These are phyloP conservation scores for Brachyhypopomus gauderio DNA, from an alignment of 2,113 vertebrate genomes.

Conservation along the genomic window DNA sequence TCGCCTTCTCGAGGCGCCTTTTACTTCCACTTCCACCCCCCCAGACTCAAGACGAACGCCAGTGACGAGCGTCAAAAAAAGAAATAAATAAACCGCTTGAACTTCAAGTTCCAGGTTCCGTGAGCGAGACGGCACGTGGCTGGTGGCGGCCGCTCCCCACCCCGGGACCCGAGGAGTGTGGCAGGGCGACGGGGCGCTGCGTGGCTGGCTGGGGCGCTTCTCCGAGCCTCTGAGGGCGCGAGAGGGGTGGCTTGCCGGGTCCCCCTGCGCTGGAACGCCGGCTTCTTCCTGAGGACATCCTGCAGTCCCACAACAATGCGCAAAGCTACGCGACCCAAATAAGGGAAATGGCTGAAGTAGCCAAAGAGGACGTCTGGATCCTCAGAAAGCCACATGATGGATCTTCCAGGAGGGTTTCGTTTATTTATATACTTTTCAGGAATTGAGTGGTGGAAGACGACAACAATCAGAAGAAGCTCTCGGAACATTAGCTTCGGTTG, in stretches of 20 bases:
- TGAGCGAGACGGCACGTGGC: neutral
- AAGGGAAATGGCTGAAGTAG: slow-evolving; percentile 73
- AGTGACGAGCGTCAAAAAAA: neutral
- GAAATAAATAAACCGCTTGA: slow-evolving; percentile 32
- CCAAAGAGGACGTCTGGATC: slow-evolving; percentile 56
- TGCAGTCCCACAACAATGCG: slow-evolving; percentile 84
- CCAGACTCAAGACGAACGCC: neutral
- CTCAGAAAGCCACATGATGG: slow-evolving; percentile 1
- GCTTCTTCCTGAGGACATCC: slow-evolving; percentile 97
- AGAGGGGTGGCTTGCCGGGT: slow-evolving; percentile 35
- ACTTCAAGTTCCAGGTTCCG: slow-evolving; percentile 41
- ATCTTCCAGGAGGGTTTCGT: neutral
- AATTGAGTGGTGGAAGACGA: neutral
- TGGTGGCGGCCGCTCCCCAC: neutral
- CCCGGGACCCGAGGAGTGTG: neutral
- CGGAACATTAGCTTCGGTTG: neutral
- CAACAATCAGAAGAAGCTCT: neutral
- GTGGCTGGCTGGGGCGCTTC: slow-evolving; percentile 44
- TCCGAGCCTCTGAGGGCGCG: slow-evolving; percentile 54
- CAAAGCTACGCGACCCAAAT: slow-evolving; percentile 75
- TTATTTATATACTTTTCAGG: neutral
- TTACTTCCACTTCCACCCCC: slow-evolving; percentile 39
- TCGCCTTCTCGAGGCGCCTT: neutral
- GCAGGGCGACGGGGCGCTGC: slow-evolving; percentile 20
- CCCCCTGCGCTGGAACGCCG: slow-evolving; percentile 55